Evolutionary conservation across 2,888 invertebrate genomes (phyloP).

Genomic region (Adelphocoris suturalis): DNA sequence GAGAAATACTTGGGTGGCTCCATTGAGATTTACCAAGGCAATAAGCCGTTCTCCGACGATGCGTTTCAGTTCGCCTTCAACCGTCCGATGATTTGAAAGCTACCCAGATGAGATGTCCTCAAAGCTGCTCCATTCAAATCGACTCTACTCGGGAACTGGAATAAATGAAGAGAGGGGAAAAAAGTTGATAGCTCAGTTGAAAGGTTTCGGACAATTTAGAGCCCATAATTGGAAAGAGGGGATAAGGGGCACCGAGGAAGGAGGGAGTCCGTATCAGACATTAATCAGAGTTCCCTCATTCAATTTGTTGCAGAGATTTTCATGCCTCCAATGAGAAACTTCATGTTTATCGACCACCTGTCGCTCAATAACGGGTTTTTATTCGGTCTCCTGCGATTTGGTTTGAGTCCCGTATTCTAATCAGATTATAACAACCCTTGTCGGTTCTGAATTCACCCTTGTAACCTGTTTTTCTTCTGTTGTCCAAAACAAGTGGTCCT

Average conservation of each 20-base stretch:
- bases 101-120: background rate
- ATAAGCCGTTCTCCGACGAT: too few species aligned
- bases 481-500: too few species aligned
- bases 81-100: too few species aligned
- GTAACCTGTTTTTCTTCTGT: background rate
- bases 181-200: conserved; percentile 32
- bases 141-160: background rate
- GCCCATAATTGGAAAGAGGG: conserved; percentile 30
- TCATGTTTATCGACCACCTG: conserved; percentile 42
- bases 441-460: background rate
- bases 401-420: background rate
- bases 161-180: background rate
- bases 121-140: background rate
- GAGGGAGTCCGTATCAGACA: conserved; percentile 3
- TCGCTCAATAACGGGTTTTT: background rate
- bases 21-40: too few species aligned
- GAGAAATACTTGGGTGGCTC: too few species aligned
- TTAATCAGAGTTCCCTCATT: conserved; percentile 46
- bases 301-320: conserved; percentile 49
- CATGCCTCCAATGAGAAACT: conserved; percentile 30
- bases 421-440: background rate
- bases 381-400: background rate
- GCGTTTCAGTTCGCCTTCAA: too few species aligned
- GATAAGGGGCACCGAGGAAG: background rate
- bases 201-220: conserved; percentile 23